These are phyloP conservation scores for Neomorphus geoffroyi DNA, from an alignment of 2,797 vertebrate species.

Conservation along the genomic window DNA sequence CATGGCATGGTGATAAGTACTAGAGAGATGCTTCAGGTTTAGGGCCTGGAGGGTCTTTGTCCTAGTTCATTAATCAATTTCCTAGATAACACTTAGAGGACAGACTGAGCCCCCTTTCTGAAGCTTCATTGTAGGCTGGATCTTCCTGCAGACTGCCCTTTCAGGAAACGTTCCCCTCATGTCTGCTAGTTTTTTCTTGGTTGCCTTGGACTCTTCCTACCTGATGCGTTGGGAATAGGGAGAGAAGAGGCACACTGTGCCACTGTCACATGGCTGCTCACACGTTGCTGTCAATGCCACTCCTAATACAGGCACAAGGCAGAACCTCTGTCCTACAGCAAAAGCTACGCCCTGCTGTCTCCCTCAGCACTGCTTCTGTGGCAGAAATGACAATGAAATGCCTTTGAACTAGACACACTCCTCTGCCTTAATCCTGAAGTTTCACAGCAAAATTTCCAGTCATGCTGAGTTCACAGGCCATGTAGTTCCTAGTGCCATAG, in stretches of 20 bases:
- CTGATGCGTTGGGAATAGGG: fast-evolving
- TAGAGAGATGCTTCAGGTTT: background rate
- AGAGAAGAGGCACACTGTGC: fast-evolving
- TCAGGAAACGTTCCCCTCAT: fast-evolving
- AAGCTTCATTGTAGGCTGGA: background rate
- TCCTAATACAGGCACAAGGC: background rate
- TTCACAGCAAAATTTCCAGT: background rate
- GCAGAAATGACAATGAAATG: background rate
- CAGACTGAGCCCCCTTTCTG: fast-evolving
- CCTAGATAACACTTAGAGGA: background rate
- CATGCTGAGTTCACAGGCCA: fast-evolving
- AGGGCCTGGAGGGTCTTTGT: background rate
- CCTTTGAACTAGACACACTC: background rate
- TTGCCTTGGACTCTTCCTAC: background rate
- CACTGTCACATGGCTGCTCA: fast-evolving
- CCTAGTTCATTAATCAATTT: background rate
- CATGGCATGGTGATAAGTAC: background rate
- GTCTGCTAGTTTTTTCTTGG: background rate
- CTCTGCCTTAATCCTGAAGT: background rate
- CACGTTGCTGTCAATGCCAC: fast-evolving
- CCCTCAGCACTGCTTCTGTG: background rate
- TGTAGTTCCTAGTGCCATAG: background rate
- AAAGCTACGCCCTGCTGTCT: background rate
- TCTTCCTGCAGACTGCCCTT: background rate
- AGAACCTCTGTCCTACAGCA: background rate